These are phyloP conservation scores for Pseudochirops corinnae DNA, from an alignment of 2,797 vertebrate species.

Conservation along the genomic window DNA sequence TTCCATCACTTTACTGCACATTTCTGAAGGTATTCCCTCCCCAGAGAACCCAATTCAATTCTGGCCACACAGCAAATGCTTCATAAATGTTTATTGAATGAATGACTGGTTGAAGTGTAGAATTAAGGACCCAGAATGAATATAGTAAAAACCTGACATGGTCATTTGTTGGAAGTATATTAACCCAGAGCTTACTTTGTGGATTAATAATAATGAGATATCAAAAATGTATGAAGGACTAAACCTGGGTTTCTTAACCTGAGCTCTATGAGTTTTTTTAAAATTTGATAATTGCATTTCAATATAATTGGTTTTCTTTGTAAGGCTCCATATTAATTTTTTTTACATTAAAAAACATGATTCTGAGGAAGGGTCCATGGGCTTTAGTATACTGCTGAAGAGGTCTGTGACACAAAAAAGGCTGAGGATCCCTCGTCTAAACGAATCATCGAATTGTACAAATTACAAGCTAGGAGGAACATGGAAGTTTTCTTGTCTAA, in stretches of 20 bases:
- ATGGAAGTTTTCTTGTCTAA: too few relatives aligned
- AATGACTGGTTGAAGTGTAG: constrained; percentile 12
- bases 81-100: constrained; percentile 26
- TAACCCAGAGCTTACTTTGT: constrained; percentile 30
- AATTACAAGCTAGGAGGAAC: too few relatives aligned
- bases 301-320: background rate
- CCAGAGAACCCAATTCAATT: background rate
- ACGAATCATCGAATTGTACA: too few relatives aligned
- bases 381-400: too few relatives aligned
- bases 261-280: background rate
- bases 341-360: too few relatives aligned
- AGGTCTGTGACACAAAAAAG: too few relatives aligned
- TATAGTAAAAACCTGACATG: constrained; percentile 11
- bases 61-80: background rate
- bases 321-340: background rate
- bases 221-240: background rate
- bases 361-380: too few relatives aligned
- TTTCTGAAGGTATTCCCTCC: background rate
- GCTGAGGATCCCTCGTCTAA: too few relatives aligned
- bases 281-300: background rate
- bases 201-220: background rate
- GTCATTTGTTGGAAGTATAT: constrained; percentile 34
- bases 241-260: background rate
- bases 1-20: background rate
- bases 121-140: constrained; percentile 37